Evolutionary conservation across 2,113 vertebrate genomes (phyloP).

Genomic region (Bubo blakistoni): DNA sequence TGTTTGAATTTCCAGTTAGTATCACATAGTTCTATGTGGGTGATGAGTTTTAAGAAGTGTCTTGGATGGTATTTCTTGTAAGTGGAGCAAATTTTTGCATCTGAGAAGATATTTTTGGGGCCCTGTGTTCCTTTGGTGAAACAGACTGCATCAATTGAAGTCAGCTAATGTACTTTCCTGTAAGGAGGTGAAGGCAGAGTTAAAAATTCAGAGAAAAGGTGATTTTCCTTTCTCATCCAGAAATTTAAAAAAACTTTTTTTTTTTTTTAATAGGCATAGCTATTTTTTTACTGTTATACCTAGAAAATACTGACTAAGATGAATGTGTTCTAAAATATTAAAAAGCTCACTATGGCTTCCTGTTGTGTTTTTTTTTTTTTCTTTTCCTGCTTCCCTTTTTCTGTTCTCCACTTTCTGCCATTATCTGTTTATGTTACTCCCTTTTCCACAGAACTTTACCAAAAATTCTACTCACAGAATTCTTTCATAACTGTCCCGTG

Average conservation of each 20-base stretch:
- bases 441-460: not conserved
- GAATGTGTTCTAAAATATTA: not conserved
- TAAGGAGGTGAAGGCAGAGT: not conserved
- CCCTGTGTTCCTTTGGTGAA: not conserved
- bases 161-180: not conserved
- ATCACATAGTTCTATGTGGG: not conserved
- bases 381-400: not conserved
- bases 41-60: not conserved
- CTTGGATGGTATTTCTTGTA: not conserved
- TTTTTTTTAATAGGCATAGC: not conserved
- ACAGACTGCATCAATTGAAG: not conserved
- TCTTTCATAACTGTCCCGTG: not conserved
- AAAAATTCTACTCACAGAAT: not conserved
- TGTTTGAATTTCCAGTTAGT: not conserved
- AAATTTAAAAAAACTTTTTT: not conserved
- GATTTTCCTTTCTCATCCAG: not conserved
- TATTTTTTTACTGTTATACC: not conserved
- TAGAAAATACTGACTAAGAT: not conserved
- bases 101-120: not conserved
- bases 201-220: not conserved
- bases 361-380: not conserved
- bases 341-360: not conserved
- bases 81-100: not conserved
- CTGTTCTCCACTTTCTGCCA: not conserved
- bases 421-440: not conserved